phyloP scores from a whole-genome alignment of 2,888 invertebrate genomes.

The Drosophila aldrichi region DNA sequence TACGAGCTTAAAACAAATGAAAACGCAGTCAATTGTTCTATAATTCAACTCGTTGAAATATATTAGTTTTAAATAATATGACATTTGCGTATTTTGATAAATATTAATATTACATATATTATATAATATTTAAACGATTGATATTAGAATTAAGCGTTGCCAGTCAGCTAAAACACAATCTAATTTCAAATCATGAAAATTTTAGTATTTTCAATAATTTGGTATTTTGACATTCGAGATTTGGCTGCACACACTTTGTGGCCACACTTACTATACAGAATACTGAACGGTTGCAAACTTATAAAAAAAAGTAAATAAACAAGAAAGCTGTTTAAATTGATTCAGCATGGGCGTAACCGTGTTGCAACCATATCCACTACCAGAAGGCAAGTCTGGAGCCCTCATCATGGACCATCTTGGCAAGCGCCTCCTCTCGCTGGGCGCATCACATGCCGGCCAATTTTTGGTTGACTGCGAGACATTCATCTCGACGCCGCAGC shows the following conservation, averaged over 20 bases:
- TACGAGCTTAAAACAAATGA: background rate
- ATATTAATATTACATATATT: background rate
- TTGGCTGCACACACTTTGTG: background rate
- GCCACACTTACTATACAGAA: background rate
- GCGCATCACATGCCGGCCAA: slow-evolving; percentile 94
- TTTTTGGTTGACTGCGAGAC: slow-evolving; percentile 98
- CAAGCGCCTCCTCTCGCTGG: slow-evolving; percentile 92
- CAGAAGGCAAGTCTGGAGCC: slow-evolving; percentile 95
- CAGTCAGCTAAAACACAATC: background rate
- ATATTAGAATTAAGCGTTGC: background rate
- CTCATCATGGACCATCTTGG: slow-evolving; percentile 94
- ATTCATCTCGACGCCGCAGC: slow-evolving; percentile 90
- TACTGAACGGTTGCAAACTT: background rate
- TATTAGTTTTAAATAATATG: background rate
- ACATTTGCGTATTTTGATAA: background rate
- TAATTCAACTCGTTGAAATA: background rate
- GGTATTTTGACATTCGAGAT: background rate
- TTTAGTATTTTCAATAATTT: background rate
- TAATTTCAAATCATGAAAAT: background rate
- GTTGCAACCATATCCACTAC: slow-evolving; percentile 94
- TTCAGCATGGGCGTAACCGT: slow-evolving; percentile 83
- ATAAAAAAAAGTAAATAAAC: background rate
- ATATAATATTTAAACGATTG: background rate
- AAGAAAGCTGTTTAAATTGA: background rate
- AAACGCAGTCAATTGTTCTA: background rate